These are phyloP conservation scores for Pyrrhosoma nymphula DNA, from an alignment of 2,888 invertebrate genomes.

Conservation along the genomic window DNA sequence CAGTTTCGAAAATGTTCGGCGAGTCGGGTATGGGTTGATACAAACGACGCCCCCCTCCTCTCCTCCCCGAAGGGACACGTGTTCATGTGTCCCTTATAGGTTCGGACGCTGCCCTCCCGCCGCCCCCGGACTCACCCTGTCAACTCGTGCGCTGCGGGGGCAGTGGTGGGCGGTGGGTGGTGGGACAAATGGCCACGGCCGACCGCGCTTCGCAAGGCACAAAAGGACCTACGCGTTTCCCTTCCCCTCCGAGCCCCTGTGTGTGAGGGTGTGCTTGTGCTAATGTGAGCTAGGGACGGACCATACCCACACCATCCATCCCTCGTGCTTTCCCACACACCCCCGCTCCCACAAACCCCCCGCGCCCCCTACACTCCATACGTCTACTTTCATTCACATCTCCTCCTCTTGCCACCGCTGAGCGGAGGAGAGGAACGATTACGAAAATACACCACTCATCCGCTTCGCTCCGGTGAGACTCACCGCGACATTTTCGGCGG, in stretches of 20 bases:
- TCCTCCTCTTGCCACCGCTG: too few relatives aligned
- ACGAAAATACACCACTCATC: too few relatives aligned
- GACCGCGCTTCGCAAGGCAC: background rate
- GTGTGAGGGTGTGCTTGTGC: background rate
- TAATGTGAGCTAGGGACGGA: background rate
- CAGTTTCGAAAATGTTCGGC: too few relatives aligned
- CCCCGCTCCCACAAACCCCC: too few relatives aligned
- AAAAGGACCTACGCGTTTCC: background rate
- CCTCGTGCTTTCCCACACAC: background rate
- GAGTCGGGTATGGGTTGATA: too few relatives aligned
- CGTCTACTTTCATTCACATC: too few relatives aligned
- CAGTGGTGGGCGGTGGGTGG: too few relatives aligned
- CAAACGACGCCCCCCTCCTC: background rate
- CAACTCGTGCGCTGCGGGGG: constrained; percentile 4
- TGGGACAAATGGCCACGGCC: constrained; percentile 18
- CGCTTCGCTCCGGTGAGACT: too few relatives aligned
- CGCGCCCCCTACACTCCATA: too few relatives aligned
- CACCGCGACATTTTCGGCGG: too few relatives aligned
- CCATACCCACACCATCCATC: background rate
- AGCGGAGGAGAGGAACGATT: too few relatives aligned
- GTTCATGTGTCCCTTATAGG: background rate
- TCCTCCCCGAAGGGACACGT: background rate
- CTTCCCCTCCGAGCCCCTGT: background rate
- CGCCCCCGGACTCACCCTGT: background rate
- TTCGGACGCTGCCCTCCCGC: background rate